These are phyloP conservation scores for Heterodera carotae DNA, from an alignment of 1,140 invertebrate genomes.

Conservation along the genomic window DNA sequence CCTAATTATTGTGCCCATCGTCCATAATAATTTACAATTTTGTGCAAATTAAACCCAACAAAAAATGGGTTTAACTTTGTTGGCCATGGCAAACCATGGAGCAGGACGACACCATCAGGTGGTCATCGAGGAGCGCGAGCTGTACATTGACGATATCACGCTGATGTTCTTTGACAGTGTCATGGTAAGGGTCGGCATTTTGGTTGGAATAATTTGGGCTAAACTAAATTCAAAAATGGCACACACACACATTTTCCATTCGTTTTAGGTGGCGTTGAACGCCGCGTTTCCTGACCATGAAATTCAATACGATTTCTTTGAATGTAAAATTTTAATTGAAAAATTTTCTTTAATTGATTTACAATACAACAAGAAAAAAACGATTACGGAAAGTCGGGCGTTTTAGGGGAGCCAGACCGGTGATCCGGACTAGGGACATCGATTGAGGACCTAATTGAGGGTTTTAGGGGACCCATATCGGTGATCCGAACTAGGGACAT, in stretches of 20 bases:
- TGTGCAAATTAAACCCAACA: no score
- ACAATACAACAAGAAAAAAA: no score
- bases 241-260: no score
- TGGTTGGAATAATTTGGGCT: neutral
- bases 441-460: no score
- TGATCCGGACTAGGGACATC: no score
- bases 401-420: no score
- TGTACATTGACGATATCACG: conserved; percentile 50
- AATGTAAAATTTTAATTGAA: conserved; percentile 41
- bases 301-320: conserved; percentile 44
- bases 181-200: conserved; percentile 16
- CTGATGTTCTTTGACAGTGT: conserved; percentile 58
- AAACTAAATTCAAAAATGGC: neutral
- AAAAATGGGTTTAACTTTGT: neutral
- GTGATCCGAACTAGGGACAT: no score
- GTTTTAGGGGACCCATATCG: no score
- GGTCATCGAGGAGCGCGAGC: conserved; percentile 1
- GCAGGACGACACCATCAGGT: no score
- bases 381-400: no score
- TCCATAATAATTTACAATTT: no score
- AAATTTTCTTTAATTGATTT: neutral
- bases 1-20: no score
- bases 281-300: conserved; percentile 25
- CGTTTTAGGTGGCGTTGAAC: conserved; percentile 38
- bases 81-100: neutral